phyloP scores from a whole-genome alignment of 1,140 invertebrate species.

The Gonioctena quinquepunctata region DNA sequence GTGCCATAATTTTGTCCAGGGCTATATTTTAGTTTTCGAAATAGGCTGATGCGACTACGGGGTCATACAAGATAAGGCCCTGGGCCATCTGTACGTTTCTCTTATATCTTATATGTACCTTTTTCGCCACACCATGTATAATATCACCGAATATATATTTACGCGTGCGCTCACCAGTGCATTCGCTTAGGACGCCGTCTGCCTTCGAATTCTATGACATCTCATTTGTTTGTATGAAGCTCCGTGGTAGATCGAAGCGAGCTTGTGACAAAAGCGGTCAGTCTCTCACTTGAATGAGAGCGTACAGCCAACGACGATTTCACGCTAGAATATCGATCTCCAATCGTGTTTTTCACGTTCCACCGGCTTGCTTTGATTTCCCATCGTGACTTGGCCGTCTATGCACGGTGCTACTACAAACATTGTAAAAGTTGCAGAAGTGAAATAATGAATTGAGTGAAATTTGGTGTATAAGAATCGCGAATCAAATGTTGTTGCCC shows the following conservation, averaged over 20 bases:
- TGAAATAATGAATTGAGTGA: too few relatives aligned
- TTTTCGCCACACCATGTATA: too few relatives aligned
- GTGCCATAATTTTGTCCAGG: too few relatives aligned
- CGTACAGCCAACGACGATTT: neutral
- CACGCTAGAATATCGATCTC: neutral
- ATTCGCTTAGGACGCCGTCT: neutral
- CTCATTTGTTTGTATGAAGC: slow-evolving; percentile 1
- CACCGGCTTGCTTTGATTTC: slow-evolving; percentile 4
- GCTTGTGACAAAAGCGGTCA: neutral
- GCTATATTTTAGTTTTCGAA: too few relatives aligned
- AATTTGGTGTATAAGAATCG: too few relatives aligned
- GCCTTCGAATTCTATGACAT: neutral
- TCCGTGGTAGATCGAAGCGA: neutral
- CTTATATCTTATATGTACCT: too few relatives aligned
- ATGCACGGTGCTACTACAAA: too few relatives aligned
- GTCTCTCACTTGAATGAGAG: neutral
- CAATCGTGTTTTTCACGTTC: neutral
- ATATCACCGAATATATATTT: too few relatives aligned
- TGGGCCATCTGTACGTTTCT: too few relatives aligned
- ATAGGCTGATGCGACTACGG: too few relatives aligned
- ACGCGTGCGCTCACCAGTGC: neutral
- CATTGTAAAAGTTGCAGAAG: too few relatives aligned
- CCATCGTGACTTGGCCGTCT: neutral
- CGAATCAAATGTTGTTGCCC: slow-evolving; percentile 47
- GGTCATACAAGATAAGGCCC: too few relatives aligned